phyloP scores from a whole-genome alignment of 2,113 vertebrate genomes.

The Hippocampus zosterae region DNA sequence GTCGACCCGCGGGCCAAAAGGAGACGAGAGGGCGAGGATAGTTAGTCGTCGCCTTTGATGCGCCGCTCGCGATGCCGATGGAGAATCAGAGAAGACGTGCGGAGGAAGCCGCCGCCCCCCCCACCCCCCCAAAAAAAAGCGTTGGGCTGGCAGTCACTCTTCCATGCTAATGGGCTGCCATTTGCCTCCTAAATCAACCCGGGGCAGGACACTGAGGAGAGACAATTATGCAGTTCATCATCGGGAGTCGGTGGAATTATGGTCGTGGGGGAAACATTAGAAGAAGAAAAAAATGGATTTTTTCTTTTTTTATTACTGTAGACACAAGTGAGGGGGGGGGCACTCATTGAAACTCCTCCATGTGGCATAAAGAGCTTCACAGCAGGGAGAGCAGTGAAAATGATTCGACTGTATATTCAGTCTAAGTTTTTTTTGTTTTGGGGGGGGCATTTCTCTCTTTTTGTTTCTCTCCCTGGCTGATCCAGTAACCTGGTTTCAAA shows the following conservation, averaged over 20 bases:
- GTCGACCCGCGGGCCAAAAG: conserved; percentile 58
- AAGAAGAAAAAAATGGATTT: conserved; percentile 19
- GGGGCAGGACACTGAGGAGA: conserved; percentile 53
- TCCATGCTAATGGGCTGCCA: conserved; percentile 66
- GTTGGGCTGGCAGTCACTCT: conserved; percentile 58
- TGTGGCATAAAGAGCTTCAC: conserved; percentile 45
- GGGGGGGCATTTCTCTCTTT: conserved; percentile 8
- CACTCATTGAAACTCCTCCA: conserved; percentile 20
- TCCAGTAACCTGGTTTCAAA: conserved; percentile 76
- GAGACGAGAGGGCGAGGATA: conserved; percentile 57
- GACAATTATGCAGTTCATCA: conserved; percentile 61
- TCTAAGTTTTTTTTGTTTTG: conserved; percentile 18
- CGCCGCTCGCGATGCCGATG: conserved; percentile 60
- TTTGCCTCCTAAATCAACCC: conserved; percentile 65
- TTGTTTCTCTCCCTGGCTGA: conserved; percentile 52
- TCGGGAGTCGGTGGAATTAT: conserved; percentile 27
- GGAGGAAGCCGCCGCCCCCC: conserved; percentile 17
- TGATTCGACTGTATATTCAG: conserved; percentile 56
- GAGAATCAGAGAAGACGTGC: conserved; percentile 53
- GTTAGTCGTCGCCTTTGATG: conserved; percentile 66
- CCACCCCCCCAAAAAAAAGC: too few species aligned
- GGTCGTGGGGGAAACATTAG: conserved; percentile 20
- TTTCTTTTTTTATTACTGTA: neutral
- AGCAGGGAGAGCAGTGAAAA: conserved; percentile 57
- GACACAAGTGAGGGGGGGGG: conserved; percentile 21